Conservation (phyloP, 2,113 vertebrate genomes). For the Mohoua ochrocephala region DNA sequence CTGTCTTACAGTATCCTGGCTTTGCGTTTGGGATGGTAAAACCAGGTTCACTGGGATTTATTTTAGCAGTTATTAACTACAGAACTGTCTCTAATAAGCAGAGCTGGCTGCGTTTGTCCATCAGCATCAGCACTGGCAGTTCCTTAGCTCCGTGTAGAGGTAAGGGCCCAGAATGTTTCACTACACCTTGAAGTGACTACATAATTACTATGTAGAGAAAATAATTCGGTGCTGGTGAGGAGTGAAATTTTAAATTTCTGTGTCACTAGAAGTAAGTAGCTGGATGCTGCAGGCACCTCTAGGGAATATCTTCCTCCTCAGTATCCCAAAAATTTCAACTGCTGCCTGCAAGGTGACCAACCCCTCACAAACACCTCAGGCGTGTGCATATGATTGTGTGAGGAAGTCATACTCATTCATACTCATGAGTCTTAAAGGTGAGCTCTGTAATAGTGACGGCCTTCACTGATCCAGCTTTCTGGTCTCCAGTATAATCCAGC, state of each 20-base stretch:
- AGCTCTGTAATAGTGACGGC: background rate
- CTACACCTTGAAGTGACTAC: background rate
- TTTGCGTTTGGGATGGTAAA: background rate
- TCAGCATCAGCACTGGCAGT: background rate
- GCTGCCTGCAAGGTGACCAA: background rate
- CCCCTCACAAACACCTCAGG: background rate
- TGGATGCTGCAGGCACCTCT: background rate
- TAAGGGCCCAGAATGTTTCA: background rate
- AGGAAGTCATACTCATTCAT: background rate
- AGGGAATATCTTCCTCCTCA: background rate
- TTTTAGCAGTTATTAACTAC: background rate
- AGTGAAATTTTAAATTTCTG: rapidly evolving
- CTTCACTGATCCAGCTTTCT: background rate
- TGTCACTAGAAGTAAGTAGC: background rate
- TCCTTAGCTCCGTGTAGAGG: background rate
- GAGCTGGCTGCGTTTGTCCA: background rate
- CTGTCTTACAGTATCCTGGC: background rate
- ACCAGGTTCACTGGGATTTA: background rate
- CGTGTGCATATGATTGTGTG: background rate
- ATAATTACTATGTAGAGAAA: background rate
- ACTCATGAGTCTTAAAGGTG: too few relatives aligned
- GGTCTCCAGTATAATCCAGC: background rate
- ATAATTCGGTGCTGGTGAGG: background rate
- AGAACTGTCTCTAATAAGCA: background rate
- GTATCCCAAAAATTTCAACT: rapidly evolving